A percentile compares a stretch with the other conserved stretches of the same genome.
Conservation (phyloP, 2,797 vertebrate species). For the Lutjanus argentimaculatus region DNA sequence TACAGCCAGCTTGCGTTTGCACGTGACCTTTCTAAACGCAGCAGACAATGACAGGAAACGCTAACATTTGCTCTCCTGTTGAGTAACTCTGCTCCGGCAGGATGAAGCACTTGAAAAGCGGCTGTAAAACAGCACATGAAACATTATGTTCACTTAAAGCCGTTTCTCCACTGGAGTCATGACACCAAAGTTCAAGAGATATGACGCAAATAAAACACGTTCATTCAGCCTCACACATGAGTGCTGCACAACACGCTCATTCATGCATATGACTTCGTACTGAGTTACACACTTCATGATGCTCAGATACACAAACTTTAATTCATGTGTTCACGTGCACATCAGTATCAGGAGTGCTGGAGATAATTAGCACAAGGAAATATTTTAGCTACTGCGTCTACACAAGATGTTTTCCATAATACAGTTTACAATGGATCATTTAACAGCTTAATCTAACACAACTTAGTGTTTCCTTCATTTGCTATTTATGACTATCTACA, state of each 20-base stretch:
- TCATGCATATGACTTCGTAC: conserved; percentile 7
- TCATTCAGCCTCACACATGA: conserved; percentile 5
- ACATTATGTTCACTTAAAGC: conserved; percentile 11
- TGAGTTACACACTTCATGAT: neutral
- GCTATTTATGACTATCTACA: neutral
- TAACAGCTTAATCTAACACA: neutral
- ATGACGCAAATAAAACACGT: conserved; percentile 26
- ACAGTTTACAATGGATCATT: neutral
- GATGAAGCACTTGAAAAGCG: conserved; percentile 1
- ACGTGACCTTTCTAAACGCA: neutral
- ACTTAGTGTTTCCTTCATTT: neutral
- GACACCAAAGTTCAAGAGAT: conserved; percentile 29
- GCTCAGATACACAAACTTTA: neutral
- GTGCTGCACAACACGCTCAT: conserved; percentile 7
- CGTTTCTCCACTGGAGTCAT: conserved; percentile 38
- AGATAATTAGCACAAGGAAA: neutral
- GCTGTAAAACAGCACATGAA: conserved; percentile 32
- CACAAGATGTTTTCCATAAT: neutral
- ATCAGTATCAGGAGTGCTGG: neutral
- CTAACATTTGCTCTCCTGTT: neutral
- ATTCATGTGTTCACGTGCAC: neutral
- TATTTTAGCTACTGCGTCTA: neutral
- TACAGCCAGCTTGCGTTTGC: neutral
- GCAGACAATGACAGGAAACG: neutral
- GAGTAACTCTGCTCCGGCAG: neutral